Evolutionary conservation across 2,113 vertebrate species (phyloP), one percentile per base, ranked within the genome.

Genomic region (Dolichotis patagonum): DNA sequence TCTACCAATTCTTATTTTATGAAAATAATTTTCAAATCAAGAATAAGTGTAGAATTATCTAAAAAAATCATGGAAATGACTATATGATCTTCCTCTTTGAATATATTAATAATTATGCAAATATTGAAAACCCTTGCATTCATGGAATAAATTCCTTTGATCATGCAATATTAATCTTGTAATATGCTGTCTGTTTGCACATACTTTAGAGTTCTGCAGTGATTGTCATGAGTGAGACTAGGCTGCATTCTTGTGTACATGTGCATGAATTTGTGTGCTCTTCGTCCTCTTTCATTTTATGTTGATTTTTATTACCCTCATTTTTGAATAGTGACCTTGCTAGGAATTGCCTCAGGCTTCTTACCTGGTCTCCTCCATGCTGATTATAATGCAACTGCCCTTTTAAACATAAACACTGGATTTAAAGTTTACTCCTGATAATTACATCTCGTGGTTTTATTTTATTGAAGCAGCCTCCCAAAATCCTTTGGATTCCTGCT

Each of bases 151-250:
- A 96, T 88, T 67, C 41, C 46, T 94, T 94, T 88, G 63, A 30
- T 90, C 94, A 96, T 95, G 60, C 63, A 95, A 92, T 97, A 95
- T 97, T 96, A 94, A 83, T 95, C 62, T 96, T 96, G 88, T 88
- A 93, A 97, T 86, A 91, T 93, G 43, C 75, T 81, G 4, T 87
- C 80, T 95, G 41, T 95, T 92, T 95, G 94, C 94, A 65, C 41
- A 89, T 90, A 60, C 91, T 96, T 95, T 91, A 91, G 52, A 38
- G 22, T 78, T 89, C 85, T 94, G 54, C 73, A 26, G 4, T 67
- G 71, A 91, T 73, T 32, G 28, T 75, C 67, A 9, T 19, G 49
- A 87, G 26, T 46, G 49, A 86, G 78, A 28, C 4, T 30, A 52
- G 41, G n/a, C 91, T 67, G 11, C 24, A 90, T 80, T n/a, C 43